Evolutionary conservation across 1,140 invertebrate species (phyloP).

Genomic region (Limonius californicus): DNA sequence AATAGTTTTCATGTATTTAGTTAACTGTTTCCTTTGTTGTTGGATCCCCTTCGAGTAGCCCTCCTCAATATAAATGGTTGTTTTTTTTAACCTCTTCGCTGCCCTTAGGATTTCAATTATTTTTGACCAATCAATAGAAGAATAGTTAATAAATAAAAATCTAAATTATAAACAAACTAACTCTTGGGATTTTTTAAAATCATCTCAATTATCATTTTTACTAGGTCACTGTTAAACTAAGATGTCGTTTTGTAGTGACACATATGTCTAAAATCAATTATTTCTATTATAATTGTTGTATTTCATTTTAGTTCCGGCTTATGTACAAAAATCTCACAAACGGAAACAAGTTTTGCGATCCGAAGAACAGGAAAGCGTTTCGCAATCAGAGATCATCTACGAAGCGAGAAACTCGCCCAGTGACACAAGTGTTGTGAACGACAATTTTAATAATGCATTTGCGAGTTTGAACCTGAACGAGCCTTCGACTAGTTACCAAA

Average conservation of each 20-base stretch:
- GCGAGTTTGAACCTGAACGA: conserved; percentile 37
- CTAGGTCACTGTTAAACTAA: too few species aligned
- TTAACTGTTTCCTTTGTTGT: too few species aligned
- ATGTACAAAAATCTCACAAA: neutral
- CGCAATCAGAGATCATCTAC: conserved; percentile 20
- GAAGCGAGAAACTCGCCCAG: conserved; percentile 14
- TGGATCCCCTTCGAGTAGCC: too few species aligned
- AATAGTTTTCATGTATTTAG: too few species aligned
- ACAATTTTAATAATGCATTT: conserved; percentile 31
- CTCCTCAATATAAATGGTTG: too few species aligned
- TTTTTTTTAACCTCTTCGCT: too few species aligned
- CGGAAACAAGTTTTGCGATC: neutral
- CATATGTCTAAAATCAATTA: neutral
- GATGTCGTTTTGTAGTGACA: neutral
- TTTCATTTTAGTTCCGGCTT: neutral
- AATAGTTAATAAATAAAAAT: too few species aligned
- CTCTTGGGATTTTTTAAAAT: too few species aligned
- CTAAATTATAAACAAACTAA: too few species aligned
- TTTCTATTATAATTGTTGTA: neutral
- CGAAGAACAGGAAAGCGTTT: conserved; percentile 23
- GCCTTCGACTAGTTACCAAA: conserved; percentile 36
- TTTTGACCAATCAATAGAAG: too few species aligned
- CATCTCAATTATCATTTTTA: too few species aligned
- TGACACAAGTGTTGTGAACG: conserved; percentile 2
- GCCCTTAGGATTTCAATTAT: too few species aligned